These are phyloP conservation scores for Riptortus pedestris DNA, from an alignment of 1,140 invertebrate genomes.

Conservation along the genomic window DNA sequence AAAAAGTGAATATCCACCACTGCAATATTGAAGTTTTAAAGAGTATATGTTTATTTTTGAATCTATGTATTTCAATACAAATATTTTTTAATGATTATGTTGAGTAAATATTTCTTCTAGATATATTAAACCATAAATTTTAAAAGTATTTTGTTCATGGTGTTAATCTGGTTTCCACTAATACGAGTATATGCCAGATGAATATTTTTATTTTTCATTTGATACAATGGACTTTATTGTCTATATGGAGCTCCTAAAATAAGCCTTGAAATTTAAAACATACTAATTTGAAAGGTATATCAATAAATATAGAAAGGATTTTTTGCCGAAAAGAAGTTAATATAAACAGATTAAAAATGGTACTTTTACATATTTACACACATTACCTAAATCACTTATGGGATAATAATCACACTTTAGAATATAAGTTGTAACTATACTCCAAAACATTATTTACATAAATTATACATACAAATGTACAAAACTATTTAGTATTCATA, in stretches of 20 bases:
- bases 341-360: neutral
- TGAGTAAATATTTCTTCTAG: too few relatives aligned
- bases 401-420: neutral
- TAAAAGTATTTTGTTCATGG: too few relatives aligned
- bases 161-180: too few relatives aligned
- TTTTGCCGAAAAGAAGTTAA: neutral
- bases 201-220: too few relatives aligned
- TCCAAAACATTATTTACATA: neutral
- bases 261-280: neutral
- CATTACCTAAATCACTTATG: neutral
- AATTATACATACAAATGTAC: constrained; percentile 8
- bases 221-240: too few relatives aligned
- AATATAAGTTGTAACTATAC: neutral
- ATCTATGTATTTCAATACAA: too few relatives aligned
- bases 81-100: too few relatives aligned
- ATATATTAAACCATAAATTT: too few relatives aligned
- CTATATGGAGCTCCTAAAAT: neutral
- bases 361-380: neutral
- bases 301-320: neutral
- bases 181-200: too few relatives aligned
- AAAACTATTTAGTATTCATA: neutral
- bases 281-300: neutral
- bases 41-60: too few relatives aligned
- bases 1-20: too few relatives aligned
- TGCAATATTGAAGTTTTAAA: too few relatives aligned